A percentile compares a stretch with the other conserved stretches of the same genome.
Evolutionary conservation across 2,888 invertebrate species (phyloP).

Genomic region (Lasioglossum vierecki): DNA sequence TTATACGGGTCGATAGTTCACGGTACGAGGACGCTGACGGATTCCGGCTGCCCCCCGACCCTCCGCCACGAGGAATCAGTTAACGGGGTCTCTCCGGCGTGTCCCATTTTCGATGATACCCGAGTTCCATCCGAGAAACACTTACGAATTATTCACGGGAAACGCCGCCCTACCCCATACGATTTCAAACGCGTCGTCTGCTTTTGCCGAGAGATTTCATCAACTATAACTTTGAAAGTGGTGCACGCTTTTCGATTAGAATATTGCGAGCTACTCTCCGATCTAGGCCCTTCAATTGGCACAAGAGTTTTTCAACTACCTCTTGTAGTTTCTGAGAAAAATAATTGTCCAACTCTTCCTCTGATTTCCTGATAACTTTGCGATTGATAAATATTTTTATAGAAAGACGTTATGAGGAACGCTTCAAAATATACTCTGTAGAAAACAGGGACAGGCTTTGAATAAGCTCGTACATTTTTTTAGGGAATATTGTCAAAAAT

Average conservation of each 20-base stretch:
- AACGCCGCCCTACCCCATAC: neutral
- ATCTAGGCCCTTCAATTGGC: neutral
- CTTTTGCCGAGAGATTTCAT: neutral
- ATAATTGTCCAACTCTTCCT: neutral
- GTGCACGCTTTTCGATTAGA: neutral
- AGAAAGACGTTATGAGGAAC: too few relatives aligned
- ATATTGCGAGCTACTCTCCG: neutral
- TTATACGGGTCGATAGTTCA: conserved; percentile 53
- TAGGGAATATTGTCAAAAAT: too few relatives aligned
- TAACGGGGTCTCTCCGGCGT: neutral
- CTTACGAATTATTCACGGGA: neutral
- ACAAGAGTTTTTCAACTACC: neutral
- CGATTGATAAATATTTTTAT: too few relatives aligned
- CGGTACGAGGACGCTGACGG: conserved; percentile 28
- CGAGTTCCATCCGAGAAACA: neutral
- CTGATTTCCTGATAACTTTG: too few relatives aligned
- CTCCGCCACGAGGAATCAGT: neutral
- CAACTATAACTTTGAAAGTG: too few relatives aligned
- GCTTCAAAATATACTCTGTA: too few relatives aligned
- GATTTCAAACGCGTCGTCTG: neutral
- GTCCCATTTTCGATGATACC: conserved; percentile 9
- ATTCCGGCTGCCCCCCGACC: conserved; percentile 11
- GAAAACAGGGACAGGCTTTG: too few relatives aligned
- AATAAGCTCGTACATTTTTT: too few relatives aligned
- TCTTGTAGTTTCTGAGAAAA: neutral